A percentile compares a stretch with the other conserved stretches of the same genome.
These are phyloP conservation scores for Tragulus kanchil DNA, from an alignment of 2,113 vertebrate species.

Conservation along the genomic window DNA sequence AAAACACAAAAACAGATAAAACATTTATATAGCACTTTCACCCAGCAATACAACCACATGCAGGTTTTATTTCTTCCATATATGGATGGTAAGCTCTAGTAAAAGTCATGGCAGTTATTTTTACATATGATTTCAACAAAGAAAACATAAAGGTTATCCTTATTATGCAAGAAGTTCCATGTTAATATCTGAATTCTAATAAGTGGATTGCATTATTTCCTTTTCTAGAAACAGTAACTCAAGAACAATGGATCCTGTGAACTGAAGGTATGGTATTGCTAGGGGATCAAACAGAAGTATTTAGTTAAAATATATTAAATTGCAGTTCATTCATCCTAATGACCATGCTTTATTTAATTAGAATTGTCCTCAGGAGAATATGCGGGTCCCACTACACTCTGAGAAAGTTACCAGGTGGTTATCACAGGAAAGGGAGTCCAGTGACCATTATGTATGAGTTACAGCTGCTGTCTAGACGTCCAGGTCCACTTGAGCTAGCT, in stretches of 20 bases:
- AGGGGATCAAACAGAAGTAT: background rate
- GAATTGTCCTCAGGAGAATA: conserved; percentile 45
- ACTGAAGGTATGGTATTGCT: conserved; percentile 70
- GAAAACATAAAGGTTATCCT: conserved; percentile 30
- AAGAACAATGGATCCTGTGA: conserved; percentile 76
- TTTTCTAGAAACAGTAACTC: conserved; percentile 82
- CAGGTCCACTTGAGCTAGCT: background rate
- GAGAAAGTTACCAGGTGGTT: background rate
- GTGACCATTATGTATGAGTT: background rate
- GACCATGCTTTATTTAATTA: background rate
- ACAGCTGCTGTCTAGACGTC: background rate
- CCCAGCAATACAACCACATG: background rate
- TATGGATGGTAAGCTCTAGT: conserved; percentile 29
- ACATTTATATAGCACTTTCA: background rate
- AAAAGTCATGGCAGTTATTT: conserved; percentile 42
- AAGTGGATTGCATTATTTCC: conserved; percentile 80
- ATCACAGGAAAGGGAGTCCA: background rate
- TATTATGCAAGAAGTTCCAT: conserved; percentile 36
- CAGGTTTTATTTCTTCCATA: conserved; percentile 21
- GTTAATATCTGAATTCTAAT: conserved; percentile 69
- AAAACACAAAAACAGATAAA: conserved; percentile 9
- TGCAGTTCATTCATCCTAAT: background rate
- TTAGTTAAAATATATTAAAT: conserved; percentile 23
- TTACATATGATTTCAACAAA: conserved; percentile 53
- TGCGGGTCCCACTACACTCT: background rate